Base-by-base conservation (phyloP, 1,140 invertebrate species). In the Centruroides vittatus region DNA sequence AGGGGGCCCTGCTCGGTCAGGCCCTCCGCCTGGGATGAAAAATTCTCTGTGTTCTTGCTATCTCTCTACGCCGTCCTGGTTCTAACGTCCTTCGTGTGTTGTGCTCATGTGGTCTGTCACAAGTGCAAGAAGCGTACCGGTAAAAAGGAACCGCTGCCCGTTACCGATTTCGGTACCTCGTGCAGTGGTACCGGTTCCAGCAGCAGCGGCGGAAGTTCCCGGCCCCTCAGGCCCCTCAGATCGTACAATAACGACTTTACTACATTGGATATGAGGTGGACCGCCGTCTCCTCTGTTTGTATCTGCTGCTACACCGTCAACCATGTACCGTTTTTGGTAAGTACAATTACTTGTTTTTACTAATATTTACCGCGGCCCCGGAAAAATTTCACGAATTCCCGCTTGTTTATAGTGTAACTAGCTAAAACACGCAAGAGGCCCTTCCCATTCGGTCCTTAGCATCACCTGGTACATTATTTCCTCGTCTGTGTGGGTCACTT, bases 301-400 rank as follows among this genome's bases (percentile, higher is more conserved):
- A 69, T 73, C 23, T 71, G 80, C n/a, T 67, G 65, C 50, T 79
- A 78, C 64, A 67, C 78, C 13, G 70, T 78, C 61, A 79, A 80
- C 68, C 79, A 81, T 67, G 62, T 80, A 36, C 80, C 80, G 6
- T 69, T 79, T 23, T 69, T 81, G 71, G 80, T 81, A 71, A 80
- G 79, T 78, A 51, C 48, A 11, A 47, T 55, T n/a, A 11, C 4
- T 35, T 35, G 4, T 49, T 48, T 41, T 3, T 2, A 0, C 23
- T 23, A 23, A 23, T 23, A 23, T 23, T 23, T 23, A 23, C 23
- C 23, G 23, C 23, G 2, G 23, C 1, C 23, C 23, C 23, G 23
- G 23, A 23, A 23, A 23, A 23, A 23, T 2, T 23, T 23, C 2
- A 23, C 23, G 23, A 23, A 23, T 23, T 23, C 23, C 23, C 23